Evolutionary conservation across 2,797 vertebrate genomes (phyloP), one percentile per base, ranked within the genome.

Genomic region (Poecilia wingei): DNA sequence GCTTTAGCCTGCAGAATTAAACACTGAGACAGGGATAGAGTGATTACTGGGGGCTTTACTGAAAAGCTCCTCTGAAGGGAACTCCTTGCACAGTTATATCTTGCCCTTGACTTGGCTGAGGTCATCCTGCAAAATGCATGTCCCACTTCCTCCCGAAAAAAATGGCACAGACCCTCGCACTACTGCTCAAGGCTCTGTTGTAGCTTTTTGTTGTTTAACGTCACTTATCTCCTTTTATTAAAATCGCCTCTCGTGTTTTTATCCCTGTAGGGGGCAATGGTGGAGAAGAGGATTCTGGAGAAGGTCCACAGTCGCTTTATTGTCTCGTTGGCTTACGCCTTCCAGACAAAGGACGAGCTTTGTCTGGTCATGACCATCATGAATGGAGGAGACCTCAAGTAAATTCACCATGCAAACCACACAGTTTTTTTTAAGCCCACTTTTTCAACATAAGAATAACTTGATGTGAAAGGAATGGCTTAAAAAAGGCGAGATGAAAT

Each of bases 301-400:
- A 96, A 94, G 82, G 95, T 97, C 80, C 96, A 96, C 91, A 97
- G 97, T 86, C 96, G 94, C 79, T 98, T 98, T 93, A 95, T 98
- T 84, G 97, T 98, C 82, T 97, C 95, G 0, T 79, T 97, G 88
- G 96, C 97, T 28, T 99, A 97, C 0, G 97, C 97, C 39, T 98
- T 95, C 83, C 95, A 98, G 92, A 97, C 90, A 93, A 98, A 97
- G 93, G 94, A 89, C 0, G 96, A 98, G 71, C 96, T 98, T 86
- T 98, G 97, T 95, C 96, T 98, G 91, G 96, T 98, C 81, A 98
- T 97, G 96, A 98, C 95, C 90, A 96, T 98, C 91, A 98, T 98
- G 97, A 98, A 97, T 12, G 97, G 97, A 89, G 97, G 97, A 61
- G 97, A 98, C 93, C 96, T 98, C 90, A 98, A 96, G 98, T 98